Evolutionary conservation across 1,140 invertebrate species (phyloP), one percentile per base, ranked within the genome.

Genomic region (Bombus superbus): DNA sequence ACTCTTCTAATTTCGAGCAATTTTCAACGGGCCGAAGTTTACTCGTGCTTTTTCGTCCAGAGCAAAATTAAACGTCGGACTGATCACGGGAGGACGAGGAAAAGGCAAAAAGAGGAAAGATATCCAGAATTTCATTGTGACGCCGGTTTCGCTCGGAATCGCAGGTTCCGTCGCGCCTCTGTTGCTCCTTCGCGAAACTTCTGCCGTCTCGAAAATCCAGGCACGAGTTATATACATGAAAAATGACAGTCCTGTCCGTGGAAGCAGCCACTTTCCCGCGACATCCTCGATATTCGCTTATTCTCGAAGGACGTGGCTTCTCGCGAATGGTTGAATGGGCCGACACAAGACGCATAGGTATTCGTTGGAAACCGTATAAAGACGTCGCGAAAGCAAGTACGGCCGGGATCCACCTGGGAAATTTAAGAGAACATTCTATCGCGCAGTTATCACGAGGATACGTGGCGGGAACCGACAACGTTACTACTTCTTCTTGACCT

Each of bases 361-460:
- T 89, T 89, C 84, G 85, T 64, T 44, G 85, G 80, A 77, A 62
- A 90, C 82, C 83, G 88, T 90, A 90, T 90, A 89, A 90, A 90
- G 89, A 90, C 83, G 89, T 90, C 83, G 82, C 88, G 88, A 89
- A 90, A 80, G 88, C 85, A 83, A 90, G 89, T 79, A 85, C 86
- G 1, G 69, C 81, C 81, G 88, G 81, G 89, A 91, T 90, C 84
- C 90, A 90, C 90, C 81, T 88, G 90, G 90, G 90, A 91, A 91
- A 91, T 91, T 91, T 91, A 91, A 91, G 87, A 90, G 90, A 91
- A 90, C 89, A 87, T 90, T 91, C 88, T 89, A 90, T 90, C 89
- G 84, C n/a, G 90, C 87, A 88, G 89, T 90, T 91, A 91, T 91
- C 89, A 84, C 89, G 89, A 86, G 84, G 86, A 88, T 88, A 90